phyloP scores from a whole-genome alignment of 1,140 invertebrate genomes.

The Leptinotarsa undecemlineata region DNA sequence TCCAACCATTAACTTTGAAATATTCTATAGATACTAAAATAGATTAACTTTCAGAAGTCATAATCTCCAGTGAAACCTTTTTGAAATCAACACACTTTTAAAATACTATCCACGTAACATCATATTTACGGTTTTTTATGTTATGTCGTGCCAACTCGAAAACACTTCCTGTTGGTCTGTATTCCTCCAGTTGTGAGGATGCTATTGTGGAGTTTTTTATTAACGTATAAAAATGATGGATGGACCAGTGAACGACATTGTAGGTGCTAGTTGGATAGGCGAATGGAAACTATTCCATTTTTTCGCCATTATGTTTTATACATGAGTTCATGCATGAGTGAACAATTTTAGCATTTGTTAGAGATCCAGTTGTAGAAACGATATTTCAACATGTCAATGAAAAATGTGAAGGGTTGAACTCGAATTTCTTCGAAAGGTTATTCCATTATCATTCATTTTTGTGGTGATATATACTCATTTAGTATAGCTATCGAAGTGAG shows the following conservation, averaged over 20 bases:
- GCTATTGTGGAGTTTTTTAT: not conserved
- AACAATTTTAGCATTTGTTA: not conserved
- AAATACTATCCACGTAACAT: not conserved
- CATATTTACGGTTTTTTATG: not conserved
- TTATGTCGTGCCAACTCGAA: not conserved
- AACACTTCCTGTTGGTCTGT: not conserved
- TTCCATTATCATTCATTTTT: too few relatives aligned
- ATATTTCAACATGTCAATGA: too few relatives aligned
- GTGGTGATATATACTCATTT: too few relatives aligned
- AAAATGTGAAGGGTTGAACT: too few relatives aligned
- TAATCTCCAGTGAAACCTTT: too few relatives aligned
- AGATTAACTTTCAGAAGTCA: too few relatives aligned
- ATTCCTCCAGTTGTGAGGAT: not conserved
- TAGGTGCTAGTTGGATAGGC: not conserved
- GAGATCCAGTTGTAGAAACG: not conserved
- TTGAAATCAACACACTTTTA: too few relatives aligned
- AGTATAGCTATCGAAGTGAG: too few relatives aligned
- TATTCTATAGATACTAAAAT: too few relatives aligned
- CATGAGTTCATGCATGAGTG: not conserved
- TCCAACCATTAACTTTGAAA: too few relatives aligned
- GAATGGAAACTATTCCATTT: not conserved
- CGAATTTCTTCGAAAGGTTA: too few relatives aligned
- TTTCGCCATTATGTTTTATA: not conserved
- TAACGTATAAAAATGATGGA: not conserved
- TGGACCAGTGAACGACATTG: constrained; percentile 1